Conservation (phyloP, 2,113 vertebrate species). For the Phylloscopus trochiloides region DNA sequence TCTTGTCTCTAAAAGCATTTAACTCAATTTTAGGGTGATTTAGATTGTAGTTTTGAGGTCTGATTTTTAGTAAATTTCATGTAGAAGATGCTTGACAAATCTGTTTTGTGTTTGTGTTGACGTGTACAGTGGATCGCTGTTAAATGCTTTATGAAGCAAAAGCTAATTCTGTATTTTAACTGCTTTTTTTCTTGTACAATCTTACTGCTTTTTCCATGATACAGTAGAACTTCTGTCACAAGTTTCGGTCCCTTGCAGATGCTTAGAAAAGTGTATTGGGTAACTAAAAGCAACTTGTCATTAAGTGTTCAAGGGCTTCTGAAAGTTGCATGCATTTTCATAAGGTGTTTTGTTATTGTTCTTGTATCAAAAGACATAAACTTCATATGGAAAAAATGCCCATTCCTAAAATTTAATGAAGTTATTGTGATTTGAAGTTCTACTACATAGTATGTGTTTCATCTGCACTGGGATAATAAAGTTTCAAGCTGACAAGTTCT, state of each 20-base stretch:
- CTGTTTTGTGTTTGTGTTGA: not conserved
- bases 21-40: not conserved
- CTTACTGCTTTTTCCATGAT: not conserved
- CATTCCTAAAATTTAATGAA: not conserved
- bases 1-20: slow-evolving; percentile 51
- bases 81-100: not conserved
- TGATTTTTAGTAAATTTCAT: not conserved
- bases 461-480: not conserved
- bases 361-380: not conserved
- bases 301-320: not conserved
- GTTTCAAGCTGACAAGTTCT: not conserved
- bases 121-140: not conserved
- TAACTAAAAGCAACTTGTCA: not conserved
- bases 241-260: not conserved
- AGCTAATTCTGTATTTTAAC: not conserved
- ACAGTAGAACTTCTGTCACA: slow-evolving; percentile 41
- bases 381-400: not conserved
- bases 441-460: not conserved
- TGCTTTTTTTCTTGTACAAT: not conserved
- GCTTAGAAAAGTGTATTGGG: not conserved
- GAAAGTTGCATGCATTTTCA: not conserved
- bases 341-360: not conserved
- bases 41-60: not conserved
- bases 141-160: slow-evolving; percentile 70
- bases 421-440: slow-evolving; percentile 47